These are phyloP conservation scores for Sylvicola fuscatus DNA, from an alignment of 2,888 invertebrate species.

Conservation along the genomic window DNA sequence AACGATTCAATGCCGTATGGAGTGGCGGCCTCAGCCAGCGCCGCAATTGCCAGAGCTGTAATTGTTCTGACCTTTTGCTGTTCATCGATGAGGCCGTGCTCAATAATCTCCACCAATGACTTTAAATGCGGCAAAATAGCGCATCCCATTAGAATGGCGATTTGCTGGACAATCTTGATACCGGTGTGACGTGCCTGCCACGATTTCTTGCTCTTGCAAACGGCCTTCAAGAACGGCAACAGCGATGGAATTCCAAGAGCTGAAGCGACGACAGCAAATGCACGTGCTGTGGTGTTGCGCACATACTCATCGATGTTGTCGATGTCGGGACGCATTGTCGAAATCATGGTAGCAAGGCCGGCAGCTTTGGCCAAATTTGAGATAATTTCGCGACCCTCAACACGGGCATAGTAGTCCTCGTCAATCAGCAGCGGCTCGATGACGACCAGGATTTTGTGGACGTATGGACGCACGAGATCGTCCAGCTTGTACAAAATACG, in stretches of 20 bases:
- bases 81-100: slow-evolving; percentile 94
- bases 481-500: slow-evolving; percentile 95
- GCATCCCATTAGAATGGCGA: slow-evolving; percentile 98
- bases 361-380: slow-evolving; percentile 98
- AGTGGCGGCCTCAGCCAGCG: slow-evolving; percentile 95
- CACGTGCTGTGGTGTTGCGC: slow-evolving; percentile 95
- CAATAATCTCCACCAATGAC: slow-evolving; percentile 96
- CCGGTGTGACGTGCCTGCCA: slow-evolving; percentile 98
- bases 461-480: slow-evolving; percentile 95
- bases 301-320: slow-evolving; percentile 99
- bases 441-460: slow-evolving; percentile 98
- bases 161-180: slow-evolving; percentile 99
- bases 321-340: slow-evolving; percentile 99
- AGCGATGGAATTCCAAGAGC: slow-evolving; percentile 93
- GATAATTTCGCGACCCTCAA: slow-evolving; percentile 97
- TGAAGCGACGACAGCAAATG: slow-evolving; percentile 99
- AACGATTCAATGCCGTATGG: slow-evolving; percentile 99
- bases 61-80: slow-evolving; percentile 99
- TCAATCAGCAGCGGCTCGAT: slow-evolving; percentile 97
- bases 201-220: slow-evolving; percentile 96
- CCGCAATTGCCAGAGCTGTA: slow-evolving; percentile 94
- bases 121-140: slow-evolving; percentile 97
- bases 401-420: slow-evolving; percentile 99
- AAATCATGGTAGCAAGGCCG: slow-evolving; percentile 98
- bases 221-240: slow-evolving; percentile 94